These are phyloP conservation scores for Mycalesis mineus DNA, from an alignment of 2,888 invertebrate genomes.

Conservation along the genomic window DNA sequence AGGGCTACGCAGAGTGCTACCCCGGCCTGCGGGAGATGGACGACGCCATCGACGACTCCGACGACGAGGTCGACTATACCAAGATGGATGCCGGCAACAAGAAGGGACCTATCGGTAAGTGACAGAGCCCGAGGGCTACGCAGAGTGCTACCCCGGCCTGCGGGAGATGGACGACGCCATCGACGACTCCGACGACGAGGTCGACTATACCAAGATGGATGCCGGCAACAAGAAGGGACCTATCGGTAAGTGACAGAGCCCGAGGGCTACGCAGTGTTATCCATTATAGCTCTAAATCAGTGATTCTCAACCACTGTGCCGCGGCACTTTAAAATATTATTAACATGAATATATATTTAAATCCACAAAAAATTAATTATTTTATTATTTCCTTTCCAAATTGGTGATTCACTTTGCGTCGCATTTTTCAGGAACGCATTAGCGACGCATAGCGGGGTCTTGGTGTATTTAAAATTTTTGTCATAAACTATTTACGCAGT, in stretches of 20 bases:
- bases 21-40: slow-evolving; percentile 96
- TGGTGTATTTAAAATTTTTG: too few relatives aligned
- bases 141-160: slow-evolving; percentile 98
- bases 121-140: slow-evolving; percentile 97
- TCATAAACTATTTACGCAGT: too few relatives aligned
- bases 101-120: slow-evolving; percentile 90
- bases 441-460: too few relatives aligned
- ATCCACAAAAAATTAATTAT: too few relatives aligned
- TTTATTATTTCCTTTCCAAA: too few relatives aligned
- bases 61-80: slow-evolving; percentile 98
- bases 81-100: slow-evolving; percentile 99
- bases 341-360: too few relatives aligned
- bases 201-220: slow-evolving; percentile 99
- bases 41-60: slow-evolving; percentile 98
- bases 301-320: too few relatives aligned
- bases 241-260: slow-evolving; percentile 83
- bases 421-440: too few relatives aligned
- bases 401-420: too few relatives aligned
- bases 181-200: slow-evolving; percentile 98
- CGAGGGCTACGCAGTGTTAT: slow-evolving; percentile 98
- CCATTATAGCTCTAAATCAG: too few relatives aligned
- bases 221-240: slow-evolving; percentile 99
- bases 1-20: slow-evolving; percentile 99
- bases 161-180: slow-evolving; percentile 98
- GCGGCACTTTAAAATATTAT: too few relatives aligned